A percentile compares a stretch with the other conserved stretches of the same genome.
Evolutionary conservation across 2,888 invertebrate genomes (phyloP).

Genomic region (Sarcophaga variegata): DNA sequence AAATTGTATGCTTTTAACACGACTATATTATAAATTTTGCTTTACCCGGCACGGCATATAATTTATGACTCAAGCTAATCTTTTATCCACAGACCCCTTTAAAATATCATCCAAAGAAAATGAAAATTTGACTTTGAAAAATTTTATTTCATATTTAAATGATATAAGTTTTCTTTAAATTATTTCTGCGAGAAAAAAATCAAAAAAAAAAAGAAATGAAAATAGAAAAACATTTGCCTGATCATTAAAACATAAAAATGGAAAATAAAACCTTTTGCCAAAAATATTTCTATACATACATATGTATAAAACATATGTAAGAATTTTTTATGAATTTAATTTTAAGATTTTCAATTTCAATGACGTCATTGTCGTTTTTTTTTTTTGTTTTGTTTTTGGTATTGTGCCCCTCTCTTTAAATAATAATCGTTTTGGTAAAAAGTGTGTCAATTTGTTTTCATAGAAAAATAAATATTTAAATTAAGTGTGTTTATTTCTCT

Average conservation of each 20-base stretch:
- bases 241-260: not conserved
- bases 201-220: no score
- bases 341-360: not conserved
- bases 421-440: slow-evolving; percentile 34
- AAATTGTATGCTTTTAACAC: slow-evolving; percentile 15
- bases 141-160: slow-evolving; percentile 7
- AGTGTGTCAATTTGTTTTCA: slow-evolving; percentile 51
- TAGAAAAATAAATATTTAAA: slow-evolving; percentile 7
- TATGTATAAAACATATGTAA: not conserved
- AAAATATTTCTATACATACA: not conserved
- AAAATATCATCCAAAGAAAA: slow-evolving; percentile 6
- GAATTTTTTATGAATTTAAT: not conserved
- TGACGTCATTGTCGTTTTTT: slow-evolving; percentile 45
- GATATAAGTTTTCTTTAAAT: not conserved
- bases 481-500: slow-evolving; percentile 41
- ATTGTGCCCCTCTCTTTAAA: slow-evolving; percentile 14
- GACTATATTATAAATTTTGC: not conserved
- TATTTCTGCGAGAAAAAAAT: no score
- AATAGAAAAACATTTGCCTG: slow-evolving; percentile 14
- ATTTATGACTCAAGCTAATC: not conserved
- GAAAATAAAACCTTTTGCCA: slow-evolving; percentile 28
- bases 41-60: not conserved
- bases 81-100: slow-evolving; percentile 25
- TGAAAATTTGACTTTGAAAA: slow-evolving; percentile 57
- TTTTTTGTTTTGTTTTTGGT: slow-evolving; percentile 2